These are phyloP conservation scores for Poecile atricapillus DNA, from an alignment of 2,113 vertebrate genomes.

Conservation along the genomic window DNA sequence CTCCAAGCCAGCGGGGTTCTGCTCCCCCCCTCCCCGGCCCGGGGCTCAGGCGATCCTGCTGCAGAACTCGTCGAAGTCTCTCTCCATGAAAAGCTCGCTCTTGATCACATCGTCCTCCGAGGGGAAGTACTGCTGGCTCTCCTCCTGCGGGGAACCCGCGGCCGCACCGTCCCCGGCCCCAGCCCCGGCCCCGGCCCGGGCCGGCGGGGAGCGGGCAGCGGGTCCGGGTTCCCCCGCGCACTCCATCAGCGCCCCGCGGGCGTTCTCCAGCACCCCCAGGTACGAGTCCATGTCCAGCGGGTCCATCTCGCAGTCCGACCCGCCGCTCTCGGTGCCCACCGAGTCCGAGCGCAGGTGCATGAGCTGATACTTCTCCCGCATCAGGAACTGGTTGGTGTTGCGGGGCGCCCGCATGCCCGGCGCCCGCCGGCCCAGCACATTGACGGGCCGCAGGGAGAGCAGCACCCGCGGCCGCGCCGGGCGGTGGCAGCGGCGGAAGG, in stretches of 20 bases:
- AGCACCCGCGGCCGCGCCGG: slow-evolving; percentile 28
- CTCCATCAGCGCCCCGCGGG: slow-evolving; percentile 81
- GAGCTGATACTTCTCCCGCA: slow-evolving; percentile 87
- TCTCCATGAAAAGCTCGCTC: slow-evolving; percentile 86
- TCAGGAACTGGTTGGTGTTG: slow-evolving; percentile 90
- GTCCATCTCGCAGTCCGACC: slow-evolving; percentile 82
- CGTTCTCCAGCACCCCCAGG: slow-evolving; percentile 84
- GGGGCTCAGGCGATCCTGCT: slow-evolving; percentile 68
- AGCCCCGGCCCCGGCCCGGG: neutral
- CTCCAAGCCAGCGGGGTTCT: neutral
- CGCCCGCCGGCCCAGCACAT: slow-evolving; percentile 76
- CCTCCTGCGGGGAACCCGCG: slow-evolving; percentile 65
- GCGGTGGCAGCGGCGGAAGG: slow-evolving; percentile 14
- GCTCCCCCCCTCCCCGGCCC: neutral
- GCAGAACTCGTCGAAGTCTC: slow-evolving; percentile 85
- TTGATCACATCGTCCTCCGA: slow-evolving; percentile 84
- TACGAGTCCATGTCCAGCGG: slow-evolving; percentile 87
- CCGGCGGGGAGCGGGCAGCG: neutral
- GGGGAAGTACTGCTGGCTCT: slow-evolving; percentile 86
- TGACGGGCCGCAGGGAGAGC: slow-evolving; percentile 78
- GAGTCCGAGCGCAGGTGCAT: slow-evolving; percentile 86
- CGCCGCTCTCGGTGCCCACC: slow-evolving; percentile 81
- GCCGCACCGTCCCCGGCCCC: neutral
- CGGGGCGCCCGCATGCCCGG: slow-evolving; percentile 84
- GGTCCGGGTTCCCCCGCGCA: slow-evolving; percentile 18